These are phyloP conservation scores for Chelonia mydas DNA, from an alignment of 2,797 vertebrate species.

Conservation along the genomic window DNA sequence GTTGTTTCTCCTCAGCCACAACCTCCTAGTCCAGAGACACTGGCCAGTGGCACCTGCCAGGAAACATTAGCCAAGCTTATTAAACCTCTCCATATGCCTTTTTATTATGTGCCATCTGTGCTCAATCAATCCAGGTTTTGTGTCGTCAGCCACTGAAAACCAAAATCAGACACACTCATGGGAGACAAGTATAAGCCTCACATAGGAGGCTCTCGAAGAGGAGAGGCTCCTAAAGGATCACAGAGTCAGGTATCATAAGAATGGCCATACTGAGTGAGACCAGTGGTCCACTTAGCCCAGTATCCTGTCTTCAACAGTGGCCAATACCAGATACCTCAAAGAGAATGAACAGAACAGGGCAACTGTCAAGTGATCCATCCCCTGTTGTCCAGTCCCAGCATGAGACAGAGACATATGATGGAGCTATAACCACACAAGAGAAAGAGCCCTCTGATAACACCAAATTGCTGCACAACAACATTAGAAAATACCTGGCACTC, in stretches of 20 bases:
- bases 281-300: too few species aligned
- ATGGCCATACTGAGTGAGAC: too few species aligned
- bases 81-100: not conserved
- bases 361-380: too few species aligned
- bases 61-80: not conserved
- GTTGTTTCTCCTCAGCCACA: not conserved
- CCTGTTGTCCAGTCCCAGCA: too few species aligned
- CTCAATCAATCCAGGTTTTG: not conserved
- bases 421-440: not conserved
- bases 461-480: not conserved
- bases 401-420: not conserved
- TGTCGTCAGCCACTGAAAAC: not conserved
- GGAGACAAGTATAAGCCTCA: not conserved
- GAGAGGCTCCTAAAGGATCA: not conserved
- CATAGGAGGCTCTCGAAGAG: not conserved
- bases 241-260: not conserved
- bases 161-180: not conserved
- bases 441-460: not conserved
- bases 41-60: not conserved
- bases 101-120: not conserved
- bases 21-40: not conserved
- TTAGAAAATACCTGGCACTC: rapidly evolving
- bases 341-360: too few species aligned
- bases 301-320: too few species aligned
- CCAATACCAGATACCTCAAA: too few species aligned